Evolutionary conservation across 2,797 vertebrate species (phyloP).

Genomic region (Manis crassicaudata): DNA sequence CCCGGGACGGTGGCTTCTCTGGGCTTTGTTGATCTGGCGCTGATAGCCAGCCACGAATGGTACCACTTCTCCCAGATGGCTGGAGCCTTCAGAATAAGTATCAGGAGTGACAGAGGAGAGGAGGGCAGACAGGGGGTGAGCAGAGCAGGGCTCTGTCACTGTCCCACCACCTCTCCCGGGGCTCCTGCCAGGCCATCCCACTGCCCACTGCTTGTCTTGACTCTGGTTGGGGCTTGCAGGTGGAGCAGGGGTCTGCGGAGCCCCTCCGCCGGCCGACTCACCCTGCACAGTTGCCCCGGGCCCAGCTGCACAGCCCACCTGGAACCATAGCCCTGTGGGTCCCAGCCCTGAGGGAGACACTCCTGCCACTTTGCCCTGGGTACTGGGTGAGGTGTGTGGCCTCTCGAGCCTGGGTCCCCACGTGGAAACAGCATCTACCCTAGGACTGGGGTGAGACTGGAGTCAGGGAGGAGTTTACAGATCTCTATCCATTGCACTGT

Average conservation of each 20-base stretch:
- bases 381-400: accelerated
- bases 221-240: background rate
- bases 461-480: accelerated
- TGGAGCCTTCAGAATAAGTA: background rate
- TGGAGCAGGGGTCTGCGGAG: accelerated
- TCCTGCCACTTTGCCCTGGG: background rate
- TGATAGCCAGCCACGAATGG: background rate
- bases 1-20: background rate
- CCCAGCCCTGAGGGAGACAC: accelerated
- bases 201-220: accelerated
- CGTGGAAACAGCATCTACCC: accelerated
- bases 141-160: accelerated
- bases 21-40: background rate
- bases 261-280: accelerated
- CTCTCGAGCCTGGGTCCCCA: accelerated
- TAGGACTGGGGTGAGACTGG: accelerated
- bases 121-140: accelerated
- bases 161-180: accelerated
- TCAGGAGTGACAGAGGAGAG: accelerated
- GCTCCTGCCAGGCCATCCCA: background rate
- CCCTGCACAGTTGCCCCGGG: accelerated
- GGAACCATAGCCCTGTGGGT: accelerated
- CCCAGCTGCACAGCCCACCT: accelerated
- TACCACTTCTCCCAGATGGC: background rate
- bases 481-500: too few species aligned